Evolutionary conservation across 2,888 invertebrate species (phyloP).

Genomic region (Drosophila prolongata): DNA sequence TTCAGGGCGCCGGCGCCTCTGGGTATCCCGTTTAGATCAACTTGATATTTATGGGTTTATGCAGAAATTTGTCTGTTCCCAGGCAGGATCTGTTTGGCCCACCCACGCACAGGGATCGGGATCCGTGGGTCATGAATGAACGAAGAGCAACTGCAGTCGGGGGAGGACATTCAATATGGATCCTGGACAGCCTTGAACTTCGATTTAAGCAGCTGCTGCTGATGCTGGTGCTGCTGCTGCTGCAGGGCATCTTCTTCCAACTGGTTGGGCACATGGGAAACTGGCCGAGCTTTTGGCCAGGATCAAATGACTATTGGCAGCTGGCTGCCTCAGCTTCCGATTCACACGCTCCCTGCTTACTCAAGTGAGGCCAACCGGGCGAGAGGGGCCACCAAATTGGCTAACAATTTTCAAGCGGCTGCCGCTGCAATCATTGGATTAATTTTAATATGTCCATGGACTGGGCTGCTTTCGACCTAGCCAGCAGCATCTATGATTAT

Average conservation of each 20-base stretch:
- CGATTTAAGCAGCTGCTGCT: slow-evolving; percentile 37
- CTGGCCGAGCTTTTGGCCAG: slow-evolving; percentile 63
- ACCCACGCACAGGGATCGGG: slow-evolving; percentile 40
- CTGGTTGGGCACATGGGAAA: slow-evolving; percentile 75
- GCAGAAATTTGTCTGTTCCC: slow-evolving; percentile 76
- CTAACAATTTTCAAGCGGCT: slow-evolving; percentile 67
- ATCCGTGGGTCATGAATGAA: slow-evolving; percentile 30
- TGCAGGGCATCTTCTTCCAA: slow-evolving; percentile 59
- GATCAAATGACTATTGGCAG: slow-evolving; percentile 63
- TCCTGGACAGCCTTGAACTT: slow-evolving; percentile 75
- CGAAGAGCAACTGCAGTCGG: slow-evolving; percentile 11
- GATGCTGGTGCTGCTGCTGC: slow-evolving; percentile 34
- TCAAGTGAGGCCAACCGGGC: slow-evolving; percentile 29
- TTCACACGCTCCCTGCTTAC: slow-evolving; percentile 66
- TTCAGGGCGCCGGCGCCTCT: slow-evolving; percentile 74
- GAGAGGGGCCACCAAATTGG: slow-evolving; percentile 59
- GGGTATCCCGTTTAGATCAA: slow-evolving; percentile 65
- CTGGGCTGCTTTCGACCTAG: slow-evolving; percentile 57
- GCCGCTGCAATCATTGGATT: slow-evolving; percentile 77
- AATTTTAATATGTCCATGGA: slow-evolving; percentile 80
- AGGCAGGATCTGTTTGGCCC: slow-evolving; percentile 47
- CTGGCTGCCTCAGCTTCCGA: slow-evolving; percentile 54
- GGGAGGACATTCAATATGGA: slow-evolving; percentile 68
- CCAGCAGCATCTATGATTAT: slow-evolving; percentile 74
- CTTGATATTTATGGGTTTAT: slow-evolving; percentile 82